Conservation (phyloP, 2,888 invertebrate genomes). For the Pachliopta kotzebuea region DNA sequence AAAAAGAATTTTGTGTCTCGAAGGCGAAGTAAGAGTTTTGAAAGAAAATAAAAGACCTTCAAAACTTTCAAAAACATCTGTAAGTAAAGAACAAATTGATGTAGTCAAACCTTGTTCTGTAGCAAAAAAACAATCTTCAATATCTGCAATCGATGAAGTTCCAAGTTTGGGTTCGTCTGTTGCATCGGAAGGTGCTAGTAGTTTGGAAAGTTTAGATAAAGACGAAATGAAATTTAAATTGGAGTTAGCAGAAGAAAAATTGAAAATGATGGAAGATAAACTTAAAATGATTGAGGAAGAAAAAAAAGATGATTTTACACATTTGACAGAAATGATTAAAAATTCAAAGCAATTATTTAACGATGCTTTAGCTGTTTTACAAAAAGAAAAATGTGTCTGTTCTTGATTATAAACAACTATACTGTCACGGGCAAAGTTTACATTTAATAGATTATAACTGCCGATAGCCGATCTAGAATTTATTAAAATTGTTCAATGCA, state of each 20-base stretch:
- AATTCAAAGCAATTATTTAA: conserved; percentile 79
- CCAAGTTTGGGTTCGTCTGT: conserved; percentile 52
- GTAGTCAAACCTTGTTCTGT: conserved; percentile 9
- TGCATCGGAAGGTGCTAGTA: conserved; percentile 48
- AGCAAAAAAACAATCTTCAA: conserved; percentile 52
- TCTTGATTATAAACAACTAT: conserved; percentile 37
- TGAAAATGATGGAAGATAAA: conserved; percentile 82
- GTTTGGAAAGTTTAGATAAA: conserved; percentile 55
- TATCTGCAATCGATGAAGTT: conserved; percentile 47
- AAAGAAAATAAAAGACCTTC: conserved; percentile 57
- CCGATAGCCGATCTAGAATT: background rate
- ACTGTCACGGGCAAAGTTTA: too few relatives aligned
- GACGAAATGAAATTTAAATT: conserved; percentile 72
- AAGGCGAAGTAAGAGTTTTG: conserved; percentile 50
- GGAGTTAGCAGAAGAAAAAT: conserved; percentile 83
- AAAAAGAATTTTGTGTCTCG: conserved; percentile 47
- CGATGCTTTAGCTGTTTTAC: conserved; percentile 71
- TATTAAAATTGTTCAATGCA: too few relatives aligned
- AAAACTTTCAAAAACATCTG: conserved; percentile 48
- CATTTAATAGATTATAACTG: background rate
- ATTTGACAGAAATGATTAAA: conserved; percentile 79
- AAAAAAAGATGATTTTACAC: conserved; percentile 78
- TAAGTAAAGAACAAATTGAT: conserved; percentile 45
- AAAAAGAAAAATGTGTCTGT: conserved; percentile 68
- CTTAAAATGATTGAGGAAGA: conserved; percentile 83